Conservation (phyloP, 2,113 vertebrate species). For the Prunella fulvescens region DNA sequence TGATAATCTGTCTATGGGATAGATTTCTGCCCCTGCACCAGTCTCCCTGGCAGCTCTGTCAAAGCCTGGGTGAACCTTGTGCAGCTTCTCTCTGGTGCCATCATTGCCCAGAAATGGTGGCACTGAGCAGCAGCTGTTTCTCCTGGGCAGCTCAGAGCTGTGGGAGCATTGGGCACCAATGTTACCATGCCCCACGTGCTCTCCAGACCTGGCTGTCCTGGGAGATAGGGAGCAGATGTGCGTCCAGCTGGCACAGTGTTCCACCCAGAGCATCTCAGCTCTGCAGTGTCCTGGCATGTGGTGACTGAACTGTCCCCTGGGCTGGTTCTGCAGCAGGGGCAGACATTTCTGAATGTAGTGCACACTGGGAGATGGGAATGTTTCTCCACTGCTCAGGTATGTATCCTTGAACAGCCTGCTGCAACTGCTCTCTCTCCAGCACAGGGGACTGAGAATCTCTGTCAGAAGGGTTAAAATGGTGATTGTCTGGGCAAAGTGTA, state of each 20-base stretch:
- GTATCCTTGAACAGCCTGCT: not conserved
- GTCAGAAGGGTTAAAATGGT: not conserved
- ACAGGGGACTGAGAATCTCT: not conserved
- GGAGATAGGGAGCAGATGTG: rapidly evolving
- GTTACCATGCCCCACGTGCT: rapidly evolving
- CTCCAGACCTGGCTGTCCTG: rapidly evolving
- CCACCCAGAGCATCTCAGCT: rapidly evolving
- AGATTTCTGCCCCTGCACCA: not conserved
- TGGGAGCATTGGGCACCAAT: not conserved
- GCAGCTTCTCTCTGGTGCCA: not conserved
- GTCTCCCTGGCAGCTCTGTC: not conserved
- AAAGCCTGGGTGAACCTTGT: not conserved
- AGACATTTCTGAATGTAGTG: not conserved
- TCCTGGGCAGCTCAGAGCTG: not conserved
- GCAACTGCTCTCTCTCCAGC: not conserved
- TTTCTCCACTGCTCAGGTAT: not conserved
- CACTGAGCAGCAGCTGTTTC: not conserved
- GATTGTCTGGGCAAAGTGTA: not conserved
- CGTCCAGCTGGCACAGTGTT: not conserved
- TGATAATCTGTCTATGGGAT: rapidly evolving
- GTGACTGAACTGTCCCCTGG: not conserved
- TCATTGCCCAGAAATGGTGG: rapidly evolving
- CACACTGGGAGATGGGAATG: not conserved
- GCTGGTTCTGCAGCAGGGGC: not conserved
- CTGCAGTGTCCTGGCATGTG: not conserved